A percentile compares a stretch with the other conserved stretches of the same genome.
These are phyloP conservation scores for Anagyrus pseudococci DNA, from an alignment of 2,888 invertebrate species.

Conservation along the genomic window DNA sequence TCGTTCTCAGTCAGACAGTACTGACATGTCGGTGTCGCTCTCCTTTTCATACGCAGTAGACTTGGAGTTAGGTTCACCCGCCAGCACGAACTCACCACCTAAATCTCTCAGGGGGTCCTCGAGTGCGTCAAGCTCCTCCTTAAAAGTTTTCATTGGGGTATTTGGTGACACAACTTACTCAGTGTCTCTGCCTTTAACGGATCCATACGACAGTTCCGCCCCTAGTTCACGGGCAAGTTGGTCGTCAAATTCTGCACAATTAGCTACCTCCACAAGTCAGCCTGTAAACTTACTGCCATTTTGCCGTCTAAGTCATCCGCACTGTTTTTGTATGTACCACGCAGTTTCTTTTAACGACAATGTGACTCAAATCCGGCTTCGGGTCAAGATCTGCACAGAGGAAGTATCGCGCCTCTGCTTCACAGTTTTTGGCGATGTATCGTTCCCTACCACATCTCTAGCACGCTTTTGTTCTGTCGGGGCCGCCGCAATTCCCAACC, in stretches of 20 bases:
- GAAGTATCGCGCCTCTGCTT: background rate
- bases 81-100: background rate
- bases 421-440: background rate
- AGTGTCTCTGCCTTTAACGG: background rate
- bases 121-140: background rate
- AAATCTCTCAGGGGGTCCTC: background rate
- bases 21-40: background rate
- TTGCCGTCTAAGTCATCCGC: background rate
- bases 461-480: background rate
- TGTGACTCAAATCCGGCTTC: background rate
- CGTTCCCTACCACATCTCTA: background rate
- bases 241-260: background rate
- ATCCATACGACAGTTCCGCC: background rate
- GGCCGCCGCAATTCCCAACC: no score
- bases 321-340: background rate
- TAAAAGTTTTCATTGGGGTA: background rate
- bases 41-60: background rate
- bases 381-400: background rate
- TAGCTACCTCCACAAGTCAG: background rate
- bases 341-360: background rate
- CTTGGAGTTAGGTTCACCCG: background rate
- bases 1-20: background rate
- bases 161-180: background rate
- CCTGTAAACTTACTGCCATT: background rate
- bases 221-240: background rate